phyloP scores from a whole-genome alignment of 2,113 vertebrate genomes.

The Xenopus tropicalis region DNA sequence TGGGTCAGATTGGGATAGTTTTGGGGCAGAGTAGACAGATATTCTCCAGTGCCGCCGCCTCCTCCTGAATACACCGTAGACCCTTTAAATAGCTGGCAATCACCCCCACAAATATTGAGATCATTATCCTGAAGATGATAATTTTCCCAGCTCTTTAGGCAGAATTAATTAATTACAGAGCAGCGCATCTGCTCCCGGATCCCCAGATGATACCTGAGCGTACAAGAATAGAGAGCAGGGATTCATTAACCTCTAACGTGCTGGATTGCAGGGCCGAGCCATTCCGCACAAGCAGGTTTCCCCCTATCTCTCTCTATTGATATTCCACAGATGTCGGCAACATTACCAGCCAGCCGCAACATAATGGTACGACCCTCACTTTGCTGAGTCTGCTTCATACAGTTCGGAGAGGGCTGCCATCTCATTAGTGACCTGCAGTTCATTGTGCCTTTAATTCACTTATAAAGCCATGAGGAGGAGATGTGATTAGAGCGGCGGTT shows the following conservation, averaged over 20 bases:
- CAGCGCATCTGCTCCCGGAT: conserved; percentile 39
- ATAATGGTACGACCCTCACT: no score
- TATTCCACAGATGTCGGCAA: no score
- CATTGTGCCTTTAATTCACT: no score
- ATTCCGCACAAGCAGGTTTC: no score
- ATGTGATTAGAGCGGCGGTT: no score
- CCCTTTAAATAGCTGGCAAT: conserved; percentile 42
- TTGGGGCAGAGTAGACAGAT: background rate
- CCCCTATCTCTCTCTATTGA: no score
- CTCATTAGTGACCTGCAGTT: no score
- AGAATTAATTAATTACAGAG: conserved; percentile 47
- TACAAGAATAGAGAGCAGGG: conserved; percentile 26
- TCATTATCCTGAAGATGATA: conserved; percentile 47
- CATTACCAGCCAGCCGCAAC: no score
- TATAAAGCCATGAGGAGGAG: no score
- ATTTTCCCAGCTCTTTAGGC: conserved; percentile 43
- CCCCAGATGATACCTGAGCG: conserved; percentile 41
- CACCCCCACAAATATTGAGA: conserved; percentile 41
- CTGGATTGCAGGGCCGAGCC: background rate
- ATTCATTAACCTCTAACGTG: conserved; percentile 30
- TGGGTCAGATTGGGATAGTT: background rate
- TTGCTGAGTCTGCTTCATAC: no score
- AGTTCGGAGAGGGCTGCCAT: no score
- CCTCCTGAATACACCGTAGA: background rate
- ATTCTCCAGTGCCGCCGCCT: background rate